phyloP scores from a whole-genome alignment of 1,140 invertebrate species.

The Drosophila albomicans region DNA sequence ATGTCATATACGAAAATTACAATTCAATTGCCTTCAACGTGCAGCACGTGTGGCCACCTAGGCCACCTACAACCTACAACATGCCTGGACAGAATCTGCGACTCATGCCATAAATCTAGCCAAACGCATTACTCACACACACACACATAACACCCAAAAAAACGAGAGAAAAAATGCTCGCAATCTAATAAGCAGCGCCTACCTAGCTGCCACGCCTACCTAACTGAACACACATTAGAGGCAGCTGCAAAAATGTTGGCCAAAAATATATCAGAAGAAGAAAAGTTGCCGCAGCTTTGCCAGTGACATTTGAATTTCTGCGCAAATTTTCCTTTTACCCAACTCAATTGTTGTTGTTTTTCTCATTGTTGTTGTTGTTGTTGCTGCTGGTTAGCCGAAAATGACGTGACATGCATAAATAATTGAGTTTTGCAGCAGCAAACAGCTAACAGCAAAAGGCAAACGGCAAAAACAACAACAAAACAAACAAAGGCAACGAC shows the following conservation, averaged over 20 bases:
- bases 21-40: conserved; percentile 65
- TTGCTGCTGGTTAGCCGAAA: conserved; percentile 52
- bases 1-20: conserved; percentile 65
- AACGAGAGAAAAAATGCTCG: background rate
- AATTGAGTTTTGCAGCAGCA: conserved; percentile 70
- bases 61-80: background rate
- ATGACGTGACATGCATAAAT: conserved; percentile 78
- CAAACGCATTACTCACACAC: conserved; percentile 42
- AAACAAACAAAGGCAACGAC: conserved; percentile 50
- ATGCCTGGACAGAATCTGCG: conserved; percentile 9
- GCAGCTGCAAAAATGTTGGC: conserved; percentile 32
- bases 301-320: conserved; percentile 70
- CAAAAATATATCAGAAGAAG: background rate
- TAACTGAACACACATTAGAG: conserved; percentile 16
- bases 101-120: conserved; percentile 45
- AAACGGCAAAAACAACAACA: conserved; percentile 36
- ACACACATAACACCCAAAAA: conserved; percentile 16
- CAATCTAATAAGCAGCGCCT: conserved; percentile 70
- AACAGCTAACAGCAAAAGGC: no score
- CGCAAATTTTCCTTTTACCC: conserved; percentile 58
- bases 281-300: conserved; percentile 44
- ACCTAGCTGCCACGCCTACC: conserved; percentile 35
- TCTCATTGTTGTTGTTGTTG: conserved; percentile 21
- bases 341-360: conserved; percentile 27
- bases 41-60: conserved; percentile 44